A percentile compares a stretch with the other conserved stretches of the same genome.
phyloP scores from a whole-genome alignment of 2,797 vertebrate species.

The Paguma larvata region DNA sequence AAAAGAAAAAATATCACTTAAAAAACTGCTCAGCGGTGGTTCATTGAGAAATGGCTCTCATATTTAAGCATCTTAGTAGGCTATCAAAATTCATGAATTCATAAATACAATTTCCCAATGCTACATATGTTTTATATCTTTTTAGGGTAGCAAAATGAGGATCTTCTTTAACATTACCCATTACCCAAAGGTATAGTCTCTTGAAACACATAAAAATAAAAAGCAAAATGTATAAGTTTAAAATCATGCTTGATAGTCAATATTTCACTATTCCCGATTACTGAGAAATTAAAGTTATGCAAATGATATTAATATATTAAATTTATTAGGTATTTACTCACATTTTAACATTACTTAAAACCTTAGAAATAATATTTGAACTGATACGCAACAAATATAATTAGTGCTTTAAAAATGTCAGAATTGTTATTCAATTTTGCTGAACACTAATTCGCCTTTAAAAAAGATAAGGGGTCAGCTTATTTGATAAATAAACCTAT shows the following conservation, averaged over 20 bases:
- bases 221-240: not conserved
- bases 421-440: not conserved
- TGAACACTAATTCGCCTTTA: not conserved
- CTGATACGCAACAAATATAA: not conserved
- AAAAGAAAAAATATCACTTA: not conserved
- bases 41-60: not conserved
- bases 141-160: not conserved
- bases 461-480: not conserved
- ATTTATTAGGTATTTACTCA: not conserved
- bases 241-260: not conserved
- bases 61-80: not conserved
- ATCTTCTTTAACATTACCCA: not conserved
- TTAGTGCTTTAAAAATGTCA: not conserved
- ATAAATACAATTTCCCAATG: not conserved
- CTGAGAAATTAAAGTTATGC: not conserved
- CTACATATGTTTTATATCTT: not conserved
- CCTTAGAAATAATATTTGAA: not conserved
- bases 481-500: not conserved
- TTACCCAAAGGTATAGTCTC: not conserved
- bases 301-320: not conserved
- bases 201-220: not conserved
- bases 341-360: not conserved
- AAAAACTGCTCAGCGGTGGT: not conserved
- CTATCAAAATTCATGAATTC: not conserved
- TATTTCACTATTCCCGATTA: not conserved